Conservation (phyloP, 2,113 vertebrate genomes). For the Eidolon helvum region DNA sequence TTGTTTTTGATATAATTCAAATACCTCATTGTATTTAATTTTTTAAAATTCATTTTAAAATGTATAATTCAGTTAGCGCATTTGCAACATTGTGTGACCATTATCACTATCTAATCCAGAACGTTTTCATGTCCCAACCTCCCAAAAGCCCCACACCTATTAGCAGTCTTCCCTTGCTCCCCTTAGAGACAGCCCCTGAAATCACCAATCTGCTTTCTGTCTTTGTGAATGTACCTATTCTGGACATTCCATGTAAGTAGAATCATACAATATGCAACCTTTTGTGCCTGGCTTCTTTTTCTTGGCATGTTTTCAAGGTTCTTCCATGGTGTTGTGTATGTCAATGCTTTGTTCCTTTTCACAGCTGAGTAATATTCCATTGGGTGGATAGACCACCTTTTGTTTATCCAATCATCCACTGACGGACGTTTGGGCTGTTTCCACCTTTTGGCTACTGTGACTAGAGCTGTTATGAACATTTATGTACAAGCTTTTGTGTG, state of each 20-base stretch:
- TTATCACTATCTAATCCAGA: neutral
- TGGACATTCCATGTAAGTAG: neutral
- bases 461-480: neutral
- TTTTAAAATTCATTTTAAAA: neutral
- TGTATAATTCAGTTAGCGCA: neutral
- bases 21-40: neutral
- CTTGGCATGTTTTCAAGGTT: neutral
- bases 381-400: neutral
- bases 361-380: neutral
- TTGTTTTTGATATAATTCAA: neutral
- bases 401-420: neutral
- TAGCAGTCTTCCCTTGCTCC: neutral
- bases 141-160: rapidly evolving
- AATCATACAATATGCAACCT: neutral
- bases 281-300: neutral
- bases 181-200: neutral
- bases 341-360: neutral
- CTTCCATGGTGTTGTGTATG: neutral
- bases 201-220: neutral
- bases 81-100: neutral
- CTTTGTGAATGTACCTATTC: neutral
- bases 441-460: neutral
- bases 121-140: neutral
- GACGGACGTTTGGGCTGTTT: neutral
- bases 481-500: neutral